These are phyloP conservation scores for Melinaea marsaeus DNA, from an alignment of 2,888 invertebrate genomes.

Conservation along the genomic window DNA sequence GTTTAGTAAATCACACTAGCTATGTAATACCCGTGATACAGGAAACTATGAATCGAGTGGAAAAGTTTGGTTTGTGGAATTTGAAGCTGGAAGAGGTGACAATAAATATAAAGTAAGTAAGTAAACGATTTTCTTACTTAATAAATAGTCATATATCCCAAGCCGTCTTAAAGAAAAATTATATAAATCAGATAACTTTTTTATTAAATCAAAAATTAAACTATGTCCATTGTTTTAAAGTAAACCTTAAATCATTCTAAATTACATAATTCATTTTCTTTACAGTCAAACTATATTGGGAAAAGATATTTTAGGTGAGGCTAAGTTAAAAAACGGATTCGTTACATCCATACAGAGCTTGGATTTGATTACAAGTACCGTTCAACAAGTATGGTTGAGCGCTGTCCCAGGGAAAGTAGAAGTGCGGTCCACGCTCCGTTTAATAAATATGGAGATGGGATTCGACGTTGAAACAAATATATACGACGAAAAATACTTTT, in stretches of 20 bases:
- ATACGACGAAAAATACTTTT: conserved; percentile 33
- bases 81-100: conserved; percentile 49
- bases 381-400: conserved; percentile 49
- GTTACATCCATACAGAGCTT: conserved; percentile 47
- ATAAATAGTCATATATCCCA: too few relatives aligned
- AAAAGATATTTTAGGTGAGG: conserved; percentile 37
- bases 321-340: conserved; percentile 53
- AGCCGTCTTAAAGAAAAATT: too few relatives aligned
- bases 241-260: neutral
- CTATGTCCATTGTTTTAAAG: too few relatives aligned
- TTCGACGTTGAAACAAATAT: conserved; percentile 49
- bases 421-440: conserved; percentile 43
- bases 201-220: neutral
- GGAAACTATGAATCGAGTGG: conserved; percentile 44
- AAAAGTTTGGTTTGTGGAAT: conserved; percentile 51
- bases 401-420: conserved; percentile 38
- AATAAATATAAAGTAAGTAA: conserved; percentile 46
- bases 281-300: conserved; percentile 47
- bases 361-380: conserved; percentile 41
- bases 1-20: conserved; percentile 39
- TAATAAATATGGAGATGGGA: conserved; percentile 49
- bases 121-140: neutral
- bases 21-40: conserved; percentile 49
- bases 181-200: neutral
- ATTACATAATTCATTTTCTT: conserved; percentile 10